Percentiles rank a stretch among this genome's conserved stretches.
Conservation (phyloP, 2,888 invertebrate species). For the Euspilapteryx auroguttella region DNA sequence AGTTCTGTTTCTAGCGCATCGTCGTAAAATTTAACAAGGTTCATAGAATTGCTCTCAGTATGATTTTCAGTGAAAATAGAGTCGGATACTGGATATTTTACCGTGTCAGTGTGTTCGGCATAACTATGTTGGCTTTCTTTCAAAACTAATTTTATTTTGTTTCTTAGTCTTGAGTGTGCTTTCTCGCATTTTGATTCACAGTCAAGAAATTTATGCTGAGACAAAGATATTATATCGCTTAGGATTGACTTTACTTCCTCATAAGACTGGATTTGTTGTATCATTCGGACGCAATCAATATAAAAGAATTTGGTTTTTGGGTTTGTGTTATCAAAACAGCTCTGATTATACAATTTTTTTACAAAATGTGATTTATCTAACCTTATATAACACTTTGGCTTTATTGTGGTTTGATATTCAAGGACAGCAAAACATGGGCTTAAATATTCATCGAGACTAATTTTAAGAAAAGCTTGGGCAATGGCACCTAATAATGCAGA, state of each 20-base stretch:
- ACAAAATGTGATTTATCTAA: constrained; percentile 8
- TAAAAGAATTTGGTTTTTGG: constrained; percentile 8
- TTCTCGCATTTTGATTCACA: not conserved
- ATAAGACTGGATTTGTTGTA: constrained; percentile 4
- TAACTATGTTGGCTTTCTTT: not conserved
- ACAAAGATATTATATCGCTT: constrained; percentile 7
- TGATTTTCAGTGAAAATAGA: constrained; percentile 3
- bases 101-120: not conserved
- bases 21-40: constrained; percentile 7
- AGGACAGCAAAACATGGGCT: not conserved
- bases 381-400: constrained; percentile 7
- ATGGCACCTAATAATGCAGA: constrained; percentile 8
- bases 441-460: constrained; percentile 7
- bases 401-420: not conserved
- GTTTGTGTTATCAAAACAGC: constrained; percentile 6
- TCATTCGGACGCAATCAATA: constrained; percentile 7
- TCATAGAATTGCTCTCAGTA: constrained; percentile 6
- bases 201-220: constrained; percentile 6
- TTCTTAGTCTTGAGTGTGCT: not conserved
- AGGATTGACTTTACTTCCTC: constrained; percentile 7
- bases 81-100: not conserved
- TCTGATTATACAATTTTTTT: constrained; percentile 8
- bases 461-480: constrained; percentile 6
- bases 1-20: constrained; percentile 6
- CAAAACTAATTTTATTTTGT: not conserved